These are phyloP conservation scores for Aurelia sp. DNA, from an alignment of 30 jellyfish, hydroid and myxozoan genomes.

Conservation along the genomic window DNA sequence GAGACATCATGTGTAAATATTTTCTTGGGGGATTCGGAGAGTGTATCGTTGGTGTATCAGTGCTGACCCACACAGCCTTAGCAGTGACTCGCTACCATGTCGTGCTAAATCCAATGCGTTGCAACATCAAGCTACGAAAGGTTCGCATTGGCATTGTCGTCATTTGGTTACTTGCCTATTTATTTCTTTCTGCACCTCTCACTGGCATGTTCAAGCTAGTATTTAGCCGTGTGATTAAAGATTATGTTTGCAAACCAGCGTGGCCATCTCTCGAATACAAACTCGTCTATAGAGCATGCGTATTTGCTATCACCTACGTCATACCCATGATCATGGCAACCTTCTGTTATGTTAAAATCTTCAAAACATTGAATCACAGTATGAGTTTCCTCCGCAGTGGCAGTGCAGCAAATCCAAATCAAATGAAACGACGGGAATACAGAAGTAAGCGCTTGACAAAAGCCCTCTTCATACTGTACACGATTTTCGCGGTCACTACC, in stretches of 20 bases:
- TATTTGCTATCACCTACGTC: slow-evolving; percentile 66
- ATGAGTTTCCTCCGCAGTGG: slow-evolving; percentile 32
- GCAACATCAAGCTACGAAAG: slow-evolving; percentile 30
- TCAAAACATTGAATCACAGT: slow-evolving; percentile 45
- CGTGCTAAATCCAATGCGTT: slow-evolving; percentile 59
- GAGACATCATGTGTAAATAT: slow-evolving; percentile 68
- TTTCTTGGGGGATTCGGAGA: slow-evolving; percentile 76
- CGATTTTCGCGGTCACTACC: slow-evolving; percentile 66
- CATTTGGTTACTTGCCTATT: slow-evolving; percentile 76
- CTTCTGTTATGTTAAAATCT: slow-evolving; percentile 67
- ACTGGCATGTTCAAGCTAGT: slow-evolving; percentile 60
- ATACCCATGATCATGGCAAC: slow-evolving; percentile 78
- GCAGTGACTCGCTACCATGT: slow-evolving; percentile 70
- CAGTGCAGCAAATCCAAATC: slow-evolving; percentile 46
- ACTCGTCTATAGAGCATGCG: slow-evolving; percentile 61
- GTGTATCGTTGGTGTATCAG: slow-evolving; percentile 88
- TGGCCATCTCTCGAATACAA: slow-evolving; percentile 71
- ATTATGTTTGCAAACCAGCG: slow-evolving; percentile 54
- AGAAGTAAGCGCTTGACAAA: slow-evolving; percentile 73
- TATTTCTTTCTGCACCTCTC: slow-evolving; percentile 70
- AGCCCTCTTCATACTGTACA: slow-evolving; percentile 73
- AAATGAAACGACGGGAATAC: slow-evolving; percentile 61
- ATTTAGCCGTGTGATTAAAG: slow-evolving; percentile 35
- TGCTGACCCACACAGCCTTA: slow-evolving; percentile 83
- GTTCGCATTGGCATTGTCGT: slow-evolving; percentile 53